These are phyloP conservation scores for Stegastes partitus DNA, from an alignment of 2,113 vertebrate species.

Conservation along the genomic window DNA sequence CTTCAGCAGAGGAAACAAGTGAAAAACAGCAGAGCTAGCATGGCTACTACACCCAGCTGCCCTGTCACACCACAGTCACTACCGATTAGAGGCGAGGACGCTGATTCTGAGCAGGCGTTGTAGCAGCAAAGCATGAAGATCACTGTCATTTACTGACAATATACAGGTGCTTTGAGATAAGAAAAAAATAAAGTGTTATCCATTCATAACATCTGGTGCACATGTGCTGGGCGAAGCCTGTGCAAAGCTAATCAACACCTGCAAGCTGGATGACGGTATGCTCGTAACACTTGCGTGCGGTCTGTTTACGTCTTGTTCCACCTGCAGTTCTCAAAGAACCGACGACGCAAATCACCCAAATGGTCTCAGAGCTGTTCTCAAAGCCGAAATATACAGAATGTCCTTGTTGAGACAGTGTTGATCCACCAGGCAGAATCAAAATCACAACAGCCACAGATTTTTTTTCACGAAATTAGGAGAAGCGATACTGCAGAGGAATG, in stretches of 20 bases:
- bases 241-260: constrained; percentile 32
- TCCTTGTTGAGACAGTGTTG: too few relatives aligned
- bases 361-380: background rate
- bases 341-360: background rate
- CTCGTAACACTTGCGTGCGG: constrained; percentile 21
- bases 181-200: background rate
- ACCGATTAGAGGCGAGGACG: constrained; percentile 10
- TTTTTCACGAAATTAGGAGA: background rate
- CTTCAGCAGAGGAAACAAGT: too few relatives aligned
- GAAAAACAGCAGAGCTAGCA: background rate
- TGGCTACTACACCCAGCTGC: constrained; percentile 6
- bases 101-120: constrained; percentile 6
- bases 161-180: background rate
- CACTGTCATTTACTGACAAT: background rate
- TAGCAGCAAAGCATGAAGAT: background rate
- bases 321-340: background rate
- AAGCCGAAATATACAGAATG: background rate
- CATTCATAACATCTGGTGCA: constrained; percentile 33
- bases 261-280: constrained; percentile 18
- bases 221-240: constrained; percentile 7
- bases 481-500: background rate
- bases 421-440: background rate
- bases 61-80: background rate
- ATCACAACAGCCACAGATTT: background rate
- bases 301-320: constrained; percentile 5